phyloP scores from a whole-genome alignment of 2,888 invertebrate species.

The Sarcophaga rosellei region DNA sequence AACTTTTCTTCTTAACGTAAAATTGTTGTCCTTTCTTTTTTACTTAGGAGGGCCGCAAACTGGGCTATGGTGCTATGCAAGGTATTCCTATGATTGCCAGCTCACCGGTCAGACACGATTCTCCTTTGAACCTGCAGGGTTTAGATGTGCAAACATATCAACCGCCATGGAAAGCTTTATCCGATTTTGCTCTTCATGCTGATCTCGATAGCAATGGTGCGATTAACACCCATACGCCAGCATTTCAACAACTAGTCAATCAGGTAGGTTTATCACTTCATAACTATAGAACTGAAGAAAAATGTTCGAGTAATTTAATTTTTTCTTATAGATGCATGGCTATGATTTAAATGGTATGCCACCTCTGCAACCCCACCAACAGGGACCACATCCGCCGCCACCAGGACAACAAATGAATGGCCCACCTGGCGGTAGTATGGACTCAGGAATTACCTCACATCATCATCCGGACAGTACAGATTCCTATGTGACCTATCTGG shows the following conservation, averaged over 20 bases:
- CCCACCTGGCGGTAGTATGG: conserved; percentile 80
- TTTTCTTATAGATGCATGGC: conserved; percentile 90
- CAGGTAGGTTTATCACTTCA: conserved; percentile 85
- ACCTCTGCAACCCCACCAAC: conserved; percentile 80
- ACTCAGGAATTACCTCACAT: conserved; percentile 83
- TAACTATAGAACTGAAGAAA: not conserved
- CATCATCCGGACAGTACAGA: conserved; percentile 91
- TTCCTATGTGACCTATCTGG: conserved; percentile 95
- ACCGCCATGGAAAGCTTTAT: conserved; percentile 98
- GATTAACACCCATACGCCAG: conserved; percentile 92
- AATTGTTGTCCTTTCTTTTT: conserved; percentile 6
- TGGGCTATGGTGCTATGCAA: conserved; percentile 97
- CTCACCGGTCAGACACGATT: conserved; percentile 94
- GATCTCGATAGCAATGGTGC: conserved; percentile 89
- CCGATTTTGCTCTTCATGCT: conserved; percentile 97
- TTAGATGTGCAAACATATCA: conserved; percentile 95
- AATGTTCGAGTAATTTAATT: not conserved
- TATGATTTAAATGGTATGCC: conserved; percentile 88
- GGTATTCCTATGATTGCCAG: conserved; percentile 99
- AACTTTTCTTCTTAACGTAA: not conserved
- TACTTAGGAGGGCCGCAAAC: conserved; percentile 87
- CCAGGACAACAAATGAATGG: conserved; percentile 83
- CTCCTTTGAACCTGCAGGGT: conserved; percentile 91
- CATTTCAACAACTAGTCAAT: conserved; percentile 97
- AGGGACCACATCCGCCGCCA: conserved; percentile 83